Conservation (phyloP, 35 echinoderm and acorn worm species). For the Heliocidaris tuberculata region DNA sequence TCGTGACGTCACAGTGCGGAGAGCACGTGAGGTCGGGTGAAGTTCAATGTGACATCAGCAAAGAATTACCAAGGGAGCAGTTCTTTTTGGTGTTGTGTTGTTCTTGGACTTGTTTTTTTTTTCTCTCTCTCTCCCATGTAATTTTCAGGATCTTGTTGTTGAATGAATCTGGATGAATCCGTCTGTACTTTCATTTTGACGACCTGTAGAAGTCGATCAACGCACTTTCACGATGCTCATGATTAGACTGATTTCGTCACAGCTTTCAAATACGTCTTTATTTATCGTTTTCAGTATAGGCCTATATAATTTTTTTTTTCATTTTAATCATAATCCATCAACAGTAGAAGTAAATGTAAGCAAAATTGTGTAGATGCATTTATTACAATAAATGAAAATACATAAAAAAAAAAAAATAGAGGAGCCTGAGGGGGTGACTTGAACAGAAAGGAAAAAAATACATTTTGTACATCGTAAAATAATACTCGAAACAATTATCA, state of each 20-base stretch:
- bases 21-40: background rate
- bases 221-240: background rate
- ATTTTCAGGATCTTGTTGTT: background rate
- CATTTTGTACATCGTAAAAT: too few species aligned
- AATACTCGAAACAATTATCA: too few species aligned
- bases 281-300: background rate
- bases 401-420: too few species aligned
- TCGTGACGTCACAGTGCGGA: background rate
- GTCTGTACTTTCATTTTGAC: background rate
- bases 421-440: too few species aligned
- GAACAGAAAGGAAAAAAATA: too few species aligned
- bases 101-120: background rate
- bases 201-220: background rate
- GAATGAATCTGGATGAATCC: background rate
- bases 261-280: background rate
- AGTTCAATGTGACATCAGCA: background rate
- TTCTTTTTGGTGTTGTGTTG: background rate
- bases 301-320: too few species aligned
- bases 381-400: too few species aligned
- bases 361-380: too few species aligned
- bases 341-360: too few species aligned
- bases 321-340: too few species aligned
- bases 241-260: background rate
- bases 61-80: background rate
- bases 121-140: background rate